Conservation (phyloP, 2,888 invertebrate genomes). For the Ametastegia equiseti region DNA sequence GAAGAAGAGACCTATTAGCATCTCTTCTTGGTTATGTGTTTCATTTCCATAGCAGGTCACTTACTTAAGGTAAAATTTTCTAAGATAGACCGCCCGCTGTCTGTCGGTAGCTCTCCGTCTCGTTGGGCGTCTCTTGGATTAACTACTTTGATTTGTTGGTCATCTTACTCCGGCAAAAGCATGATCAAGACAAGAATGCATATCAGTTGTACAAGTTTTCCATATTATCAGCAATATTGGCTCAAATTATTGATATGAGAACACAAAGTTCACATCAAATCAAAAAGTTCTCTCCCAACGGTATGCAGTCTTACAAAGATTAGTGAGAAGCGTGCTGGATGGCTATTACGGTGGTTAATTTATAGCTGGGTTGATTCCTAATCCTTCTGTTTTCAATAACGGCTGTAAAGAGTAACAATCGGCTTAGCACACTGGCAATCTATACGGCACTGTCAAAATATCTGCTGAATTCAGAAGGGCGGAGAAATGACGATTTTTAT, state of each 20-base stretch:
- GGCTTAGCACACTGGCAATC: background rate
- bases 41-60: constrained; percentile 62
- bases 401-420: background rate
- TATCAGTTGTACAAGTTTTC: constrained; percentile 24
- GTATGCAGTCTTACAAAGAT: constrained; percentile 31
- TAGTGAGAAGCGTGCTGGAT: constrained; percentile 37
- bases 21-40: constrained; percentile 60
- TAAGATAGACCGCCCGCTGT: constrained; percentile 57
- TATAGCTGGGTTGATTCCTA: background rate
- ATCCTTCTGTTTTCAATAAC: constrained; percentile 2
- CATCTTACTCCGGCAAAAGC: constrained; percentile 40
- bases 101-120: constrained; percentile 54
- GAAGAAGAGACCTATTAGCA: constrained; percentile 65
- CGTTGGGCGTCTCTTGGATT: constrained; percentile 53
- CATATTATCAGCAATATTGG: background rate
- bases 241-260: background rate
- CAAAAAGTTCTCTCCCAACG: constrained; percentile 1
- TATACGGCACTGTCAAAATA: background rate
- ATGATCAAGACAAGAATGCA: constrained; percentile 38
- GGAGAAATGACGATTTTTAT: background rate
- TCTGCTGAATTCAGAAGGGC: background rate
- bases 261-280: background rate
- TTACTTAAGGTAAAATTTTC: constrained; percentile 60
- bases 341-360: background rate
- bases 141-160: constrained; percentile 45